Conservation (phyloP, 2,113 vertebrate genomes). For the Danio rerio region GRCz12tu NC_133194.1:1219001-1219500, state of each 20-base stretch:
- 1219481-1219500: slow-evolving; percentile 86
- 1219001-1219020: too few relatives aligned
- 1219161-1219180: slow-evolving; percentile 82
- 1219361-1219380: slow-evolving; percentile 83
- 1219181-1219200: slow-evolving; percentile 80
- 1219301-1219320: too few relatives aligned
- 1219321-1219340: too few relatives aligned
- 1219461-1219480: slow-evolving; percentile 79
- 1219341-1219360: neutral
- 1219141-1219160: slow-evolving; percentile 83
- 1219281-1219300: too few relatives aligned
- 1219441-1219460: slow-evolving; percentile 63
- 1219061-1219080: neutral
- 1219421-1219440: slow-evolving; percentile 81
- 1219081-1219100: slow-evolving; percentile 62
- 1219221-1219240: neutral
- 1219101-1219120: slow-evolving; percentile 89
- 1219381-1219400: slow-evolving; percentile 87
- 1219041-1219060: neutral
- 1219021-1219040: neutral
- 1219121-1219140: slow-evolving; percentile 86
- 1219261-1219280: too few relatives aligned
- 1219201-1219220: slow-evolving; percentile 57
- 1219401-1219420: slow-evolving; percentile 78
- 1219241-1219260: too few relatives aligned